Evolutionary conservation across 2,113 vertebrate genomes (phyloP), one percentile per base, ranked within the genome.

Genomic region (Odontesthes bonariensis): DNA sequence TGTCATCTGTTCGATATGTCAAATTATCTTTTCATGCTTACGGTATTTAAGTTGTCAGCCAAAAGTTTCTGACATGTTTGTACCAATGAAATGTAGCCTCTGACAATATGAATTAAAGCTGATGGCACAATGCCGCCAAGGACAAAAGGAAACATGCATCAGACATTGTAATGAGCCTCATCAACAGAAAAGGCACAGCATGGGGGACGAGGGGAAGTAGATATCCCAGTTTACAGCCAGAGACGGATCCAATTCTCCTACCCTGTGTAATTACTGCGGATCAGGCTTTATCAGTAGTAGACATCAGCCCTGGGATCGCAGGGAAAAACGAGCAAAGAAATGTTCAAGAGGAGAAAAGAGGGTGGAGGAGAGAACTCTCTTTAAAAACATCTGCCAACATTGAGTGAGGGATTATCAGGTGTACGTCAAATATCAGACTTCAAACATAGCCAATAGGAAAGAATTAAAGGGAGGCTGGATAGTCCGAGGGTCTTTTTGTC

Each of bases 251-350:
- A 91, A 88, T 91, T 86, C 87, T 87, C 83, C 69, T 72, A 83
- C 81, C 74, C 78, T 66, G 72, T 82, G 84, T 92, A 92, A 90
- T 91, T 88, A 89, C 87, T 55, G 77, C 31, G 35, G 88, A 88
- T 91, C 88, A 91, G 79, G 69, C 84, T 76, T 88, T 90, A 89
- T 90, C 91, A 84, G 82, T 71, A 60, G 85, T 80, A 89, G 89
- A 86, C 85, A 92, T 93, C 89, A 82, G 82, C 86, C 51, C 66
- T 75, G 72, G 80, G 79, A 90, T 89, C 84, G 73, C 61, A 54
- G 68, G 17, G 56, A 85, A 85, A n/a, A 89, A 90, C 79, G 71
- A 90, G 68, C 69, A 85, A 81, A 89, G 84, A 82, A 88, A 87
- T 84, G 82, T 86, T 85, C 53, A 84, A 86, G 81, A n/a, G 64